Base-by-base conservation (phyloP, 2,113 vertebrate genomes). In the Typhlomys cinereus region DNA sequence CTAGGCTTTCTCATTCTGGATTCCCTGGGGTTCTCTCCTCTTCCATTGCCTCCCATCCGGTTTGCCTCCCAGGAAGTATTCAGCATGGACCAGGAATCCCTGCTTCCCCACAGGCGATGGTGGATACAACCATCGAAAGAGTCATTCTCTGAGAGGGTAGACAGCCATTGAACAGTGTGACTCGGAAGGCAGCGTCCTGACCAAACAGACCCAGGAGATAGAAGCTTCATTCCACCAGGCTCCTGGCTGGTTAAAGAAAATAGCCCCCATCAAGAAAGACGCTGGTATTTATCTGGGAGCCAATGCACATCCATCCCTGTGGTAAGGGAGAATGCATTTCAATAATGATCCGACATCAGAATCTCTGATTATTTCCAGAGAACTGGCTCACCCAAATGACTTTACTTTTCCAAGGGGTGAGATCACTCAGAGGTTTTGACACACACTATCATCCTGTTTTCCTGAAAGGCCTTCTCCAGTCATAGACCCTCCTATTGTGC, bases 341-440 rank as follows among this genome's bases (percentile, higher is more conserved):
- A 84, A 92, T 83, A 89, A 93, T 52, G 88, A 92, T 66, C 59
- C 66, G 92, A n/a, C 89, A 87, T 95, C 66, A 93, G 46, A 94
- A 79, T 91, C 90, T 92, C 85, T 94, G 88, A 94, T 91, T 89
- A 91, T 75, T 94, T 93, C 92, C 87, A 80, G 75, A 92, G 54
- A 39, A 86, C n/a, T 90, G 86, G 91, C 44, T 93, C 61, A 39
- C 73, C 61, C 27, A 83, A 92, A 70, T 91, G 81, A 29, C 39
- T 93, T 91, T 91, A 34, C n/a, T 89, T 95, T 91, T 86, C 85
- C 41, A 96, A 88, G 64, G 67, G 39, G 31, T 79, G 48, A 87
- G 88, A 89, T 54, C 36, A 54, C 23, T 75, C 44, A 67, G 48
- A 31, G 21, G 54, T 89, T 86, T 83, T 78, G 62, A 74, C 66